Conservation (phyloP, 2,888 invertebrate species). For the Acanthosepion pharaonis region DNA sequence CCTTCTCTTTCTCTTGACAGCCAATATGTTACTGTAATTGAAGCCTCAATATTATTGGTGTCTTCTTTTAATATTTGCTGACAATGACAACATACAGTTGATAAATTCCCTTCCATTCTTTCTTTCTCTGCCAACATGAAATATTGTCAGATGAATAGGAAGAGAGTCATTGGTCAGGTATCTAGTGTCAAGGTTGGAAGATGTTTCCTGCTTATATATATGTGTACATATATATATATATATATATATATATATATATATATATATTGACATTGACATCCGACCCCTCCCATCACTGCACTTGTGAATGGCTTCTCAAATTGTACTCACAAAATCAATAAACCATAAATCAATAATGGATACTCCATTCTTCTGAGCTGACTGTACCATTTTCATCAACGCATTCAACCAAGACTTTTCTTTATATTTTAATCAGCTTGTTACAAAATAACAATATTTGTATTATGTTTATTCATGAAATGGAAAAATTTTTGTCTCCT, state of each 20-base stretch:
- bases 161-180: background rate
- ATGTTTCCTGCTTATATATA: background rate
- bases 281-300: background rate
- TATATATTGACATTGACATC: background rate
- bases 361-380: background rate
- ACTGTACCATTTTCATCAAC: background rate
- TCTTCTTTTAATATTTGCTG: background rate
- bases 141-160: background rate
- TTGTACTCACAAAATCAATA: background rate
- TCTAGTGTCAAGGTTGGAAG: background rate
- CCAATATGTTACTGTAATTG: background rate
- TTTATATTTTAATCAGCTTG: background rate
- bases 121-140: background rate
- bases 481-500: background rate
- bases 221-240: no score
- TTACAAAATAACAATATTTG: background rate
- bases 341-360: background rate
- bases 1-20: background rate
- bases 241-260: no score
- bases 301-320: background rate
- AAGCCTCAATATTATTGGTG: background rate
- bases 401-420: background rate
- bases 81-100: background rate
- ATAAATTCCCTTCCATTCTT: background rate
- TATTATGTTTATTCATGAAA: background rate